These are phyloP conservation scores for Labeo rohita DNA, from an alignment of 2,113 vertebrate species.

Conservation along the genomic window DNA sequence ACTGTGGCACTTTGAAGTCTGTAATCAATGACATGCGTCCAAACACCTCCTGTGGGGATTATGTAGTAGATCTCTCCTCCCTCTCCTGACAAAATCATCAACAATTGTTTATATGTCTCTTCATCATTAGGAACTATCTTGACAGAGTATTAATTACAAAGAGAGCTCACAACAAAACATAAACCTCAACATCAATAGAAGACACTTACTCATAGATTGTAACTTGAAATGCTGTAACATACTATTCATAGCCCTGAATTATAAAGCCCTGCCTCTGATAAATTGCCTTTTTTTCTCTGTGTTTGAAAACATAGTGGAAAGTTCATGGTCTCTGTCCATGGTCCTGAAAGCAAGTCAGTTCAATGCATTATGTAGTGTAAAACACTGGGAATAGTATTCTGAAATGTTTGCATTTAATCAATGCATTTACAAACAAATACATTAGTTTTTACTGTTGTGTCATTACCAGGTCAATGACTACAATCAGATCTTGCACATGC, in stretches of 20 bases:
- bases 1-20: conserved; percentile 20
- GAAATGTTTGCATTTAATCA: background rate
- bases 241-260: background rate
- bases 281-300: background rate
- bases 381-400: background rate
- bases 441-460: background rate
- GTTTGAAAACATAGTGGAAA: background rate
- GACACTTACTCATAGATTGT: background rate
- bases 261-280: background rate
- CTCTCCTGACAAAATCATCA: background rate
- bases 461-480: background rate
- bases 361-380: background rate
- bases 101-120: background rate
- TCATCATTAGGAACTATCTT: background rate
- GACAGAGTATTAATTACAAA: background rate
- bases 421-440: background rate
- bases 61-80: background rate
- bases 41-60: background rate
- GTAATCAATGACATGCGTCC: background rate
- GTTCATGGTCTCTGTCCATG: conserved; percentile 48
- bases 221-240: background rate
- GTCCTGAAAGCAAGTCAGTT: conserved; percentile 45
- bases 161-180: conserved; percentile 15
- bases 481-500: background rate
- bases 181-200: background rate